Evolutionary conservation across 92 coral and sea anemone species (phyloP).

Genomic region (Ricordea florida): DNA sequence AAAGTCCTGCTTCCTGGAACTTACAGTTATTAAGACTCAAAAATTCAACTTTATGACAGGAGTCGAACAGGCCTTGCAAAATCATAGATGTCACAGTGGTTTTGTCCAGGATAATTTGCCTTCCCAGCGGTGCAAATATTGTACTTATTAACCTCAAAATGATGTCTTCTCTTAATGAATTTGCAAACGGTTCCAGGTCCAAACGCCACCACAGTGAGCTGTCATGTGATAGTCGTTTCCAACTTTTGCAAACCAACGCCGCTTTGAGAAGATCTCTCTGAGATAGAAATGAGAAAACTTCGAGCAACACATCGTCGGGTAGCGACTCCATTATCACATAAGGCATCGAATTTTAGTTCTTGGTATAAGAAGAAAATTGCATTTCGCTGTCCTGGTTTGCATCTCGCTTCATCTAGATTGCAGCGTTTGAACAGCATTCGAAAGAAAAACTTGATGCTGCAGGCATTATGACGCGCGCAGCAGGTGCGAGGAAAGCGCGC

Average conservation of each 20-base stretch:
- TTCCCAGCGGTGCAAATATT: constrained; percentile 66
- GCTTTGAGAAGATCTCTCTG: constrained; percentile 32
- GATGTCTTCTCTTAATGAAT: not conserved
- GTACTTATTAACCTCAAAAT: constrained; percentile 39
- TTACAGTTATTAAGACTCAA: constrained; percentile 59
- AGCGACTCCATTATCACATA: not conserved
- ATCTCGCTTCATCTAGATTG: too few species aligned
- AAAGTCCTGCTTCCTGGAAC: constrained; percentile 35
- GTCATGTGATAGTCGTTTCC: constrained; percentile 70
- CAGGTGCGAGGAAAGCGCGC: too few species aligned
- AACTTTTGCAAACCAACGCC: constrained; percentile 59
- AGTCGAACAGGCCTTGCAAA: constrained; percentile 23
- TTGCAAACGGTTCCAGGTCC: constrained; percentile 49
- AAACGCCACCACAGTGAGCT: constrained; percentile 72
- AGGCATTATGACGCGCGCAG: too few species aligned
- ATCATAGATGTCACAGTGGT: constrained; percentile 36
- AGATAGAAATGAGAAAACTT: constrained; percentile 52
- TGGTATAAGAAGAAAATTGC: too few species aligned
- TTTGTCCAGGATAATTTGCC: constrained; percentile 44
- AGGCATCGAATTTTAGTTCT: too few species aligned
- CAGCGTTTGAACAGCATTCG: too few species aligned
- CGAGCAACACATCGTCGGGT: constrained; percentile 70
- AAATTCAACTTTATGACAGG: constrained; percentile 43
- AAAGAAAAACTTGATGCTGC: too few species aligned
- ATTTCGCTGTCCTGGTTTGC: too few species aligned